Percentiles rank a stretch among this genome's conserved stretches.
Conservation (phyloP, 2,797 vertebrate species). For the Sebastes vulpes region DNA sequence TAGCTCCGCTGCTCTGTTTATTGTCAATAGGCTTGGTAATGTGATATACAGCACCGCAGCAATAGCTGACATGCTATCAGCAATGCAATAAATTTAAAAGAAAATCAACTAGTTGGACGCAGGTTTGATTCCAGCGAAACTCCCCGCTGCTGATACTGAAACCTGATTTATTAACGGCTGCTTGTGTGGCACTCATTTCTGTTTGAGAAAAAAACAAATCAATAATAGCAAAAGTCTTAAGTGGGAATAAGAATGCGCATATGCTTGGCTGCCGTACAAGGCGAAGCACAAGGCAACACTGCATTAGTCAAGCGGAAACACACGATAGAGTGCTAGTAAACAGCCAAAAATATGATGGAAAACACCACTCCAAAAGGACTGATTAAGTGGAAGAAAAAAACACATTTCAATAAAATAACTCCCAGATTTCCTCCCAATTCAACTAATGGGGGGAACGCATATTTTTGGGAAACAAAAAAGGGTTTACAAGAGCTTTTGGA, state of each 20-base stretch:
- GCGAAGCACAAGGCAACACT: slow-evolving; percentile 38
- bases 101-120: slow-evolving; percentile 64
- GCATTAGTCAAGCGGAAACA: slow-evolving; percentile 63
- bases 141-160: slow-evolving; percentile 42
- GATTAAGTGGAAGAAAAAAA: slow-evolving; percentile 62
- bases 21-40: slow-evolving; percentile 64
- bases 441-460: slow-evolving; percentile 24
- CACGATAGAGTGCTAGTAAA: slow-evolving; percentile 60
- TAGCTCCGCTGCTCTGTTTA: slow-evolving; percentile 58
- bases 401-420: slow-evolving; percentile 72
- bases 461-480: slow-evolving; percentile 60
- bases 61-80: slow-evolving; percentile 73
- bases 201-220: slow-evolving; percentile 39
- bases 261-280: slow-evolving; percentile 62
- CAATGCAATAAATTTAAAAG: slow-evolving; percentile 64
- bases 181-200: slow-evolving; percentile 59
- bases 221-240: slow-evolving; percentile 59
- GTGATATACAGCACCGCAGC: slow-evolving; percentile 67
- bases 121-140: slow-evolving; percentile 61
- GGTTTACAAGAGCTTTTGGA: slow-evolving; percentile 53
- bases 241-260: slow-evolving; percentile 56
- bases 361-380: slow-evolving; percentile 49
- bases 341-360: slow-evolving; percentile 71
- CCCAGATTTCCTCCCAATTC: slow-evolving; percentile 62
- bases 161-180: slow-evolving; percentile 57